Base-by-base conservation (phyloP, 2,888 invertebrate species). In the Rhagonycha fulva region DNA sequence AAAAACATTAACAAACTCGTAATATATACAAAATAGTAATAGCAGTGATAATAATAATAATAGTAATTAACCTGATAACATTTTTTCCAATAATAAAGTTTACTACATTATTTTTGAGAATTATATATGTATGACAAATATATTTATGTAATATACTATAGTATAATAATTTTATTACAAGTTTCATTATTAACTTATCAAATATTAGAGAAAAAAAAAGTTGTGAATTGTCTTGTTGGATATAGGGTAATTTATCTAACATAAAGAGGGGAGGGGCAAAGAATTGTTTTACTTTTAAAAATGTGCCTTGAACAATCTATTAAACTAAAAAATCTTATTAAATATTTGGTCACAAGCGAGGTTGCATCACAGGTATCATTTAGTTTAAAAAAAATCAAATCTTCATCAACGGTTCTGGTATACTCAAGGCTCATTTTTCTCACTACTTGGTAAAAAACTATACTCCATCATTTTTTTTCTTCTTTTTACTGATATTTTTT, bases 181-280 rank as follows among this genome's bases (percentile, higher is more conserved):
- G 47, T 47, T 47, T 47, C 47, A 47, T 47, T 47, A 47, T 47
- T n/a, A 47, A 47, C 47, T 47, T 32, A 32, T 32, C n/a, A 47
- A 47, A 71, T 79, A 70, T 19, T 1, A 86, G 87, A 87, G n/a
- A n/a, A 47, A 47, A 47, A 4, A 47, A 47, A 47, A n/a, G 47
- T 47, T n/a, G 47, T 47, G 87, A 87, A 87, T 87, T 87, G 87
- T 86, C 87, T 86, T 86, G 86, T 85, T 85, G 82, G 84, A 14
- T 83, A 82, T 77, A 14, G 71, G 71, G 72, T 80, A 71, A 76
- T 19, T 19, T 19, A 19, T 19, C 19, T 19, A 19, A 19, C 2
- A 19, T 2, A 19, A 19, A 2, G 19, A 2, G 19, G 19, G 19
- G 19, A 78, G 74, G 76, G 74, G 75, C 73, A 78, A 79, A 76